A percentile compares a stretch with the other conserved stretches of the same genome.
These are phyloP conservation scores for Orthochromis indermauri DNA, from an alignment of 2,113 vertebrate species.

Conservation along the genomic window DNA sequence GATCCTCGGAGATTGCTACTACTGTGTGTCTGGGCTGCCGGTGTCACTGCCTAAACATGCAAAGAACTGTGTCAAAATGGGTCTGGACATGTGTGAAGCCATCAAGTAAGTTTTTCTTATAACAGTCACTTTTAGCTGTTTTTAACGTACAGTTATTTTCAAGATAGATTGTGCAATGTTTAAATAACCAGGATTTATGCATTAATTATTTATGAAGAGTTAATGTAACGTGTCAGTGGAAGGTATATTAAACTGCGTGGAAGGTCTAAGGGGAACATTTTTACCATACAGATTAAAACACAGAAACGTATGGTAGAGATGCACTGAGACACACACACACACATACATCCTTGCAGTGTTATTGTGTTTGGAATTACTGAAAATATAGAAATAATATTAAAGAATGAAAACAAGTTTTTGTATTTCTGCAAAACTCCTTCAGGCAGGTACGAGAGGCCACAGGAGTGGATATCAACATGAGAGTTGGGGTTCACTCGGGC, in stretches of 20 bases:
- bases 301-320: not conserved
- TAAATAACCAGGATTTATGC: not conserved
- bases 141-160: not conserved
- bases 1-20: conserved; percentile 98
- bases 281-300: not conserved
- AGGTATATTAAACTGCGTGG: not conserved
- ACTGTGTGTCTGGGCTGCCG: conserved; percentile 93
- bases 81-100: conserved; percentile 96
- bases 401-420: not conserved
- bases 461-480: conserved; percentile 94
- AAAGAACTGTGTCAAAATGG: conserved; percentile 99
- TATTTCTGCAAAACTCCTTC: not conserved
- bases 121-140: not conserved
- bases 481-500: conserved; percentile 94
- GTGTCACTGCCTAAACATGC: conserved; percentile 93
- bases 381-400: not conserved
- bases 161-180: not conserved
- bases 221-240: not conserved
- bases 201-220: not conserved
- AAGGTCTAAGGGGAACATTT: not conserved
- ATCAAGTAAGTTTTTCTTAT: conserved; percentile 84
- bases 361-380: not conserved
- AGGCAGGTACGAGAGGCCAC: conserved; percentile 96
- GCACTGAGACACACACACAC: not conserved
- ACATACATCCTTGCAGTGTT: not conserved